Evolutionary conservation across 1,140 invertebrate species (phyloP).

Genomic region (Meloidogyne hapla): DNA sequence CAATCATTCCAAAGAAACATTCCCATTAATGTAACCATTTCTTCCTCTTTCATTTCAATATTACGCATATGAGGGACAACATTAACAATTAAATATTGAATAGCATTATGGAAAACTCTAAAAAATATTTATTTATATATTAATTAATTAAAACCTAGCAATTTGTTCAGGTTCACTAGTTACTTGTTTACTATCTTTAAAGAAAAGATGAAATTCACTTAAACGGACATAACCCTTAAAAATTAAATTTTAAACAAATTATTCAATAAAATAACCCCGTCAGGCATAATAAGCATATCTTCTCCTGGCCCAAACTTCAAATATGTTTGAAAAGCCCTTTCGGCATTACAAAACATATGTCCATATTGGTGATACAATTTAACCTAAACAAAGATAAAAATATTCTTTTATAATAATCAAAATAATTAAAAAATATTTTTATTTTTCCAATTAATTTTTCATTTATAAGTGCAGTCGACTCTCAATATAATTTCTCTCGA

Average conservation of each 20-base stretch:
- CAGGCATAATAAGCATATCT: conserved; percentile 47
- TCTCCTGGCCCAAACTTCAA: conserved; percentile 45
- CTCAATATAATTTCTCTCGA: too few species aligned
- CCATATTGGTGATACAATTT: conserved; percentile 48
- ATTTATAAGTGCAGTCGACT: too few species aligned
- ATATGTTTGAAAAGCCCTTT: conserved; percentile 49
- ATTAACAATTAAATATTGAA: conserved; percentile 46
- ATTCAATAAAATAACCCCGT: conserved; percentile 7
- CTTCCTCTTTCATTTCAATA: conserved; percentile 44
- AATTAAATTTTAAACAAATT: neutral
- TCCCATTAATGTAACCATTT: conserved; percentile 43
- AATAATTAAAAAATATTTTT: too few species aligned
- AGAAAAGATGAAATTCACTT: conserved; percentile 49
- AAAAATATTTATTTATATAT: neutral
- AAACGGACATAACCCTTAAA: conserved; percentile 46
- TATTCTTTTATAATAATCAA: neutral
- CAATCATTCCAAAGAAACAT: conserved; percentile 50
- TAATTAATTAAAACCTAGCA: conserved; percentile 30
- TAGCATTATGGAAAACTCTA: conserved; percentile 50
- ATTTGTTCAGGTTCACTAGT: conserved; percentile 46
- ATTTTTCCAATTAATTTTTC: too few species aligned
- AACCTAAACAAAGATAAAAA: conserved; percentile 27
- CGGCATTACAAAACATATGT: conserved; percentile 50
- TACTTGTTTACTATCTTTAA: conserved; percentile 42
- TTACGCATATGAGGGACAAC: conserved; percentile 51